Base-by-base conservation (phyloP, 2,888 invertebrate species). In the Amblyjoppa fuscipennis region DNA sequence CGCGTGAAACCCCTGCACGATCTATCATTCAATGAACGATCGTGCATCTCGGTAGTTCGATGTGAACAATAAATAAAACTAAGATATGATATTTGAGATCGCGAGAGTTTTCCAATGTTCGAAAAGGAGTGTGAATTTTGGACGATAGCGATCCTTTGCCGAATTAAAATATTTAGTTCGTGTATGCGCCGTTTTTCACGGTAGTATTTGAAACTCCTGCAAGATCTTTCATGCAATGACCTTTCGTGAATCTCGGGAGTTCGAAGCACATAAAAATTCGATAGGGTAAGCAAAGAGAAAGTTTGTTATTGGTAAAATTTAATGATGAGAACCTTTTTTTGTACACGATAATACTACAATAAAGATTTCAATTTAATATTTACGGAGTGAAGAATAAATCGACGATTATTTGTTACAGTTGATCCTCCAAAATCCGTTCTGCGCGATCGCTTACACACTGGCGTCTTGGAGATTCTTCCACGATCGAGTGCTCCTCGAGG, bases 401-500 rank as follows among this genome's bases (percentile, higher is more conserved):
- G 4, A 49, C 64, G 20, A 31, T 75, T 84, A 76, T 84, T 86
- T 86, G 85, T 95, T 95, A 4, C 95, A 98, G 98, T 93, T 98
- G 38, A 96, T 98, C 78, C 95, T 99, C 0, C 95, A 98, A 83
- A 99, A 99, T 95, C 99, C 99, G 0, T 56, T 99, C 4, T 99
- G 99, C 93, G 92, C 97, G 1, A 90, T 98, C 1, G 96, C 96
- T 2, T 99, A 99, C 94, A 95, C 97, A 0, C 85, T 97, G 4
- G 97, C 97, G 0, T 97, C 98, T 28, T 99, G 99, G 98, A 95
- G 95, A 78, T 99, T 99, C 95, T 99, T 99, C 95, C 96, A 97
- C 51, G 97, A 97, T 89, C 95, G 99, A 77, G 97, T 99, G 56
- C 96, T 95, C 83, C 96, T 97, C 13, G 99, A 99, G 94, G 99